A percentile compares a stretch with the other conserved stretches of the same genome.
These are phyloP conservation scores for Drosophila rellima DNA, from an alignment of 2,888 invertebrate genomes.

Conservation along the genomic window DNA sequence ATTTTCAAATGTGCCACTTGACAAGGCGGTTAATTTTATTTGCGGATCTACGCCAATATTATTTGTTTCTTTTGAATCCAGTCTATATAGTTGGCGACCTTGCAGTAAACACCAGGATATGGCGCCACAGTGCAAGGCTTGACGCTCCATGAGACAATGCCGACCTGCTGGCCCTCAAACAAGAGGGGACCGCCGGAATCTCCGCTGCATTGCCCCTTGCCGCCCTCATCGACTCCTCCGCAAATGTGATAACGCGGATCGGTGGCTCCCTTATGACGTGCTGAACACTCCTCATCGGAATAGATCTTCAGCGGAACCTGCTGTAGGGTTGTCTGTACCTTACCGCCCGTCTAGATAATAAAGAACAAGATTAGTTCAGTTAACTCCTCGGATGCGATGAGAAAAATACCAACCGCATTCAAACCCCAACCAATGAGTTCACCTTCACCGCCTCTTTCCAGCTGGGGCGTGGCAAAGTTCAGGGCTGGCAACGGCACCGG, in stretches of 20 bases:
- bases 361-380: neutral
- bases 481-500: slow-evolving; percentile 77
- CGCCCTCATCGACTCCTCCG: slow-evolving; percentile 81
- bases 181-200: slow-evolving; percentile 84
- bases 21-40: neutral
- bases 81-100: slow-evolving; percentile 82
- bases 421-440: slow-evolving; percentile 83
- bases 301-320: slow-evolving; percentile 84
- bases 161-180: slow-evolving; percentile 80
- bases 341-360: slow-evolving; percentile 79
- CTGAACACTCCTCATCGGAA: slow-evolving; percentile 83
- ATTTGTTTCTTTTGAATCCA: slow-evolving; percentile 78
- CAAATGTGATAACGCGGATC: slow-evolving; percentile 84
- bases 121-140: slow-evolving; percentile 85
- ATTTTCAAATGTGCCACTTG: neutral
- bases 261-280: slow-evolving; percentile 72
- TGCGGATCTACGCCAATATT: slow-evolving; percentile 55
- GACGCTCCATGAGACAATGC: slow-evolving; percentile 86
- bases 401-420: slow-evolving; percentile 68
- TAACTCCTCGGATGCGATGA: neutral
- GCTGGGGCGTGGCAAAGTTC: slow-evolving; percentile 69
- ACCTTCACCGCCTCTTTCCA: slow-evolving; percentile 61
- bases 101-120: slow-evolving; percentile 86
- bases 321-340: slow-evolving; percentile 80
- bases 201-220: slow-evolving; percentile 84